phyloP scores from a whole-genome alignment of 2,888 invertebrate genomes.

The Lasioglossum zephyrum region DNA sequence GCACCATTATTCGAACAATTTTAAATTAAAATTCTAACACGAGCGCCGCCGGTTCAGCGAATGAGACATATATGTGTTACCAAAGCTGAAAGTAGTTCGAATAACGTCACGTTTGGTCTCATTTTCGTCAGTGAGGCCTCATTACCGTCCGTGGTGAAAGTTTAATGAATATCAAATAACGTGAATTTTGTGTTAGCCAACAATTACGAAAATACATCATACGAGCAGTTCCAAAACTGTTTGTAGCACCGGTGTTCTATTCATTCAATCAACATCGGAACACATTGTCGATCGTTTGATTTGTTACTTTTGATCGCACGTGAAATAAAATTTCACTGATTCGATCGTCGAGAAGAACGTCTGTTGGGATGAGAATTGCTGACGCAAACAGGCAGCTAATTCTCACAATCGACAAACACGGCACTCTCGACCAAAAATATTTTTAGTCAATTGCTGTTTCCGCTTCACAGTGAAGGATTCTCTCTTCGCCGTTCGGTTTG shows the following conservation, averaged over 20 bases:
- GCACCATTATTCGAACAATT: not conserved
- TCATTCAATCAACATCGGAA: not conserved
- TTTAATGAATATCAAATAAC: not conserved
- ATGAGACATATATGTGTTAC: not conserved
- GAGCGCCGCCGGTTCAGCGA: not conserved
- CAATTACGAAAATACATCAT: not conserved
- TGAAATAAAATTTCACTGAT: not conserved
- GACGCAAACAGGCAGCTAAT: not conserved
- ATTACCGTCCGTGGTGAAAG: not conserved
- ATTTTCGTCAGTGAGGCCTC: slow-evolving; percentile 2
- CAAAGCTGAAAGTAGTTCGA: not conserved
- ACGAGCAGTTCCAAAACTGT: not conserved
- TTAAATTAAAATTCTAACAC: not conserved
- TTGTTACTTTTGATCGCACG: not conserved
- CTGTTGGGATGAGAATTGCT: not conserved
- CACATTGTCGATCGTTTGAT: not conserved
- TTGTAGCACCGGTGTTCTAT: not conserved
- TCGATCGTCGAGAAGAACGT: not conserved
- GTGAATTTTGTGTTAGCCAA: not conserved
- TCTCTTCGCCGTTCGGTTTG: not conserved
- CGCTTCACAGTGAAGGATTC: not conserved
- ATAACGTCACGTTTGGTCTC: slow-evolving; percentile 3
- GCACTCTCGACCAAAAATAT: not conserved
- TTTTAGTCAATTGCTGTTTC: not conserved
- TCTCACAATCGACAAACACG: not conserved